Base-by-base conservation (phyloP, 2,797 vertebrate species). In the Erpetoichthys calabaricus region DNA sequence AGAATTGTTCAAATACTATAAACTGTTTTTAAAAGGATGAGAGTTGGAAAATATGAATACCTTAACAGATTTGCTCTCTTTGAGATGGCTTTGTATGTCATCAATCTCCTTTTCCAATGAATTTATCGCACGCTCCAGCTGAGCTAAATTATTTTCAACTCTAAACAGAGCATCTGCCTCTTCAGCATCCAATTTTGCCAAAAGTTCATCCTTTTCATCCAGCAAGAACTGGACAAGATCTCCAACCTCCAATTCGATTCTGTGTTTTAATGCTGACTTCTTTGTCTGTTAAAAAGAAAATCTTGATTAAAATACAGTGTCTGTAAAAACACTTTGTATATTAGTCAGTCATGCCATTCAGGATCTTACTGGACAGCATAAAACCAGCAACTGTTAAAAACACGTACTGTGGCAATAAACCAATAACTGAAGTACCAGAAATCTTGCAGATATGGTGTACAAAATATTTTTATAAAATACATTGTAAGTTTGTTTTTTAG, bases 141-240 rank as follows among this genome's bases (percentile, higher is more conserved):
- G 61, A 60, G 80, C 79, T 46, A 86, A 45, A 67, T 86, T 86
- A 50, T 85, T 80, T 0, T 88, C 83, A 4, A 86, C 70, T 25
- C 76, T 56, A 1, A 72, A 70, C 65, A 80, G 63, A 2, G 74
- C 70, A 7, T 73, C 73, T 50, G 71, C 75, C 47, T 82, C 82
- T 62, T 86, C 83, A 0, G 73, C 71, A 1, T 88, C 83, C 61
- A 88, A 68, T 59, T 69, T 79, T 52, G 83, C 86, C 3, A 88
- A 72, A 44, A 88, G 65, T 0, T 79, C 75, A 70, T 88, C 86
- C 55, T 82, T 76, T 69, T 88, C 83, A 9, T 86, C 82, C 8
- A 88, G 62, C 67, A 88, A 59, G 65, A 88, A 88, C 65, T 86
- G 86, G 57, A 88, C 83, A 70, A 88, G 57, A 1, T 77, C 79